Conservation (phyloP, 2,888 invertebrate species). For the Choristoneura rosaceana region DNA sequence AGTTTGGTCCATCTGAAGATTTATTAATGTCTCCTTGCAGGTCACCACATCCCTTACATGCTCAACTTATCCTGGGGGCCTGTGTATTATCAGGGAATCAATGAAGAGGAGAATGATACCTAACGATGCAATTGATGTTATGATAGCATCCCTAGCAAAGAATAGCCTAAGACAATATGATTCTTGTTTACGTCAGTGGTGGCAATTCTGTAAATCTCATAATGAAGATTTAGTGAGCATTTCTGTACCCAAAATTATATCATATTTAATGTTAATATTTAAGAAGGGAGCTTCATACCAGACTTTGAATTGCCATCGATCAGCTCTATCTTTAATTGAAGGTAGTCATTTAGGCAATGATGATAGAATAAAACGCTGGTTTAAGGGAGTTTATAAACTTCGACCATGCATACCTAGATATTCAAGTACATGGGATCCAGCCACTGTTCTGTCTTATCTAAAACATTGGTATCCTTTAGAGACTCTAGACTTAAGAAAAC, state of each 20-base stretch:
- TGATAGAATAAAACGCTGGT: too few relatives aligned
- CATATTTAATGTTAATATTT: too few relatives aligned
- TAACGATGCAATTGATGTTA: neutral
- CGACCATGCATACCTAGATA: neutral
- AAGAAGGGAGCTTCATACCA: too few relatives aligned
- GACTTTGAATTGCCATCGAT: too few relatives aligned
- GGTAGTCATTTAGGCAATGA: too few relatives aligned
- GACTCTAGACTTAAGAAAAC: neutral
- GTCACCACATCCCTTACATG: slow-evolving; percentile 32
- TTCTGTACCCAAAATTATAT: too few relatives aligned
- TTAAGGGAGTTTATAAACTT: too few relatives aligned
- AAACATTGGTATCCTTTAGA: slow-evolving; percentile 3
- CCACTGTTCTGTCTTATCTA: neutral
- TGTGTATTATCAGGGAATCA: slow-evolving; percentile 1
- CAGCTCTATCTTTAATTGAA: too few relatives aligned
- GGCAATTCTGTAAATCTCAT: neutral
- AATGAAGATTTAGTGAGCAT: neutral
- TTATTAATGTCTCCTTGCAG: slow-evolving; percentile 35
- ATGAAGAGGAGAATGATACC: neutral
- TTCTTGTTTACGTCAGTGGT: neutral
- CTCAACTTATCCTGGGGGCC: slow-evolving; percentile 34
- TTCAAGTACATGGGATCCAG: slow-evolving; percentile 2
- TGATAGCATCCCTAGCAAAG: neutral
- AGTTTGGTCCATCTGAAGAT: too few relatives aligned
- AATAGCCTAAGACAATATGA: neutral